Percentiles rank a stretch among this genome's conserved stretches.
Evolutionary conservation across 2,888 invertebrate genomes (phyloP).

Genomic region (Eurytoma adleriae): DNA sequence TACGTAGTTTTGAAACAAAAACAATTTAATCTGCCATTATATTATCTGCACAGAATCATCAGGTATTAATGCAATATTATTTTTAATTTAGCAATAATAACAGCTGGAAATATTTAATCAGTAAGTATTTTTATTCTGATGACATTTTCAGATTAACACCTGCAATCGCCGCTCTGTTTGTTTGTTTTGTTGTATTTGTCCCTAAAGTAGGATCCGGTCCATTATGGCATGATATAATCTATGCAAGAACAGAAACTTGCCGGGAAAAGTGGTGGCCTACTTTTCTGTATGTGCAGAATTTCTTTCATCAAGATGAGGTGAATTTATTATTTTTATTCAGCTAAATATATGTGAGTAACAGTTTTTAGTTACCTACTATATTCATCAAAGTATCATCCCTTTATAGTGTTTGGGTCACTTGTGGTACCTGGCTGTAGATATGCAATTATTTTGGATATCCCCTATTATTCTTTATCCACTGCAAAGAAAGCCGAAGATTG

Average conservation of each 20-base stretch:
- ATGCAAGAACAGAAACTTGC: conserved; percentile 62
- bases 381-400: conserved; percentile 24
- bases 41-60: conserved; percentile 75
- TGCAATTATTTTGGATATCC: conserved; percentile 79
- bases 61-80: conserved; percentile 65
- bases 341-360: neutral
- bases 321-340: neutral
- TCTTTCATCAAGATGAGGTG: conserved; percentile 68
- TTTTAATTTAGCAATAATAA: neutral
- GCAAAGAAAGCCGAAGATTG: conserved; percentile 73
- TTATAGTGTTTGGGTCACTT: conserved; percentile 78
- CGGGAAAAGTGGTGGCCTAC: conserved; percentile 76
- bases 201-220: conserved; percentile 77
- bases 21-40: conserved; percentile 71
- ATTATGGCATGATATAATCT: conserved; percentile 66
- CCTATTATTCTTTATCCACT: conserved; percentile 78
- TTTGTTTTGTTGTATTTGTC: conserved; percentile 77
- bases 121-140: no score
- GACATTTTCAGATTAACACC: conserved; percentile 77
- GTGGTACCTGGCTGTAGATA: conserved; percentile 81
- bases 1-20: conserved; percentile 72
- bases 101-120: no score
- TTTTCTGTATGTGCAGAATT: conserved; percentile 77
- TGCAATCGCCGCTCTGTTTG: conserved; percentile 77
- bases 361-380: neutral